Conservation (phyloP, 2,888 invertebrate species). For the Drosophila mayaguana region DNA sequence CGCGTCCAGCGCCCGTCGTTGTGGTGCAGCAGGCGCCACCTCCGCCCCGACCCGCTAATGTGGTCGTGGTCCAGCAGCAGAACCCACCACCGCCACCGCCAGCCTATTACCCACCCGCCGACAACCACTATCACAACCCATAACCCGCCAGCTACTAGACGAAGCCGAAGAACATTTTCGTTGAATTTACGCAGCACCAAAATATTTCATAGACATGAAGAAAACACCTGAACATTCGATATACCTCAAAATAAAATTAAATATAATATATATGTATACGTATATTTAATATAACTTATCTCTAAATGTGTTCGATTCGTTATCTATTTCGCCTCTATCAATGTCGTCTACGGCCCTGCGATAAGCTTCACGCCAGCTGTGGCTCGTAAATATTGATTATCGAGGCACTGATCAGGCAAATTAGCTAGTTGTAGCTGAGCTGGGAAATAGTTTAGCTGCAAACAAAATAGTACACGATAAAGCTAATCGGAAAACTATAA, state of each 20-base stretch:
- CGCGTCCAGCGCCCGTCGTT: slow-evolving; percentile 61
- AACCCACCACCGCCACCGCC: slow-evolving; percentile 40
- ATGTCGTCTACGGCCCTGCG: not conserved
- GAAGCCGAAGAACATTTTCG: not conserved
- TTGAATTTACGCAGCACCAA: slow-evolving; percentile 46
- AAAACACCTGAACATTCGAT: slow-evolving; percentile 13
- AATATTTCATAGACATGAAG: slow-evolving; percentile 15
- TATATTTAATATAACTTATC: slow-evolving; percentile 10
- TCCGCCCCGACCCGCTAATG: slow-evolving; percentile 49
- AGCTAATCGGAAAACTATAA: not conserved
- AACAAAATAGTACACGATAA: not conserved
- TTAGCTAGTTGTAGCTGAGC: not conserved
- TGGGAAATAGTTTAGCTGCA: not conserved
- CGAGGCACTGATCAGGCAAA: not conserved
- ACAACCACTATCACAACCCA: slow-evolving; percentile 74
- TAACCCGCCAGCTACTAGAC: slow-evolving; percentile 42
- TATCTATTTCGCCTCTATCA: slow-evolving; percentile 16
- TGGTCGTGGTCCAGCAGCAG: slow-evolving; percentile 51
- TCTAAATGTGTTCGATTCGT: slow-evolving; percentile 20
- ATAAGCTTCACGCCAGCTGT: slow-evolving; percentile 31
- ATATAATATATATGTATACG: slow-evolving; percentile 8
- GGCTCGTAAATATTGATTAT: not conserved
- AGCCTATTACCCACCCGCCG: slow-evolving; percentile 38
- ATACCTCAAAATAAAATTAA: slow-evolving; percentile 10
- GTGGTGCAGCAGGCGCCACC: slow-evolving; percentile 59